Evolutionary conservation across 2,888 invertebrate species (phyloP).

Genomic region (Drosophila histrio): DNA sequence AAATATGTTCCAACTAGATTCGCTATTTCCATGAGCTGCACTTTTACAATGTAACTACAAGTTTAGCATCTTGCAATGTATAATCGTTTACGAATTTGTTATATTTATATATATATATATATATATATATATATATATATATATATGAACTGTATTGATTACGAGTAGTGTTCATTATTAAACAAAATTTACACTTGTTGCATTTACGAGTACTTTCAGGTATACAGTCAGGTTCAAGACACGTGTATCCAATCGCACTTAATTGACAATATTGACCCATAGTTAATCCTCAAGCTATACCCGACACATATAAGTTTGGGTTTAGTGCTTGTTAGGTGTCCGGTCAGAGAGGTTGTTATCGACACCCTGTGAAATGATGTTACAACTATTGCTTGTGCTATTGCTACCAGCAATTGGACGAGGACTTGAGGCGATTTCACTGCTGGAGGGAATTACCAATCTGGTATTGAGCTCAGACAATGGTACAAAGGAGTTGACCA

Average conservation of each 20-base stretch:
- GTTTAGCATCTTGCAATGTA: neutral
- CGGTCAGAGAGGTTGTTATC: neutral
- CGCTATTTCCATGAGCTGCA: neutral
- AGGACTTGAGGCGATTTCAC: conserved; percentile 9
- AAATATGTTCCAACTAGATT: too few relatives aligned
- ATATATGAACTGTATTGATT: neutral
- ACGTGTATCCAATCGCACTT: neutral
- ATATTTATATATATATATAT: too few relatives aligned
- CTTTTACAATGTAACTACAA: neutral
- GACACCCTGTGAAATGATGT: neutral
- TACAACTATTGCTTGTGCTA: neutral
- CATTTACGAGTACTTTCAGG: neutral
- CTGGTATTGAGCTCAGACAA: neutral
- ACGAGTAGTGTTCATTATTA: neutral
- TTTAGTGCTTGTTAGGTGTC: neutral
- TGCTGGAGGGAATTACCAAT: conserved; percentile 31
- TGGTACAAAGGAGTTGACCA: neutral
- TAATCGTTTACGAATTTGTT: neutral
- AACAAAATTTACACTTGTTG: neutral
- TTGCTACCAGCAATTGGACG: neutral
- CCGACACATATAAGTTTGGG: neutral
- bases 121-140: too few relatives aligned
- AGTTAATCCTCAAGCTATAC: neutral
- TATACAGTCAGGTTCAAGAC: neutral
- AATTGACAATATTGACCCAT: neutral